Evolutionary conservation across 2,113 vertebrate species (phyloP), one percentile per base, ranked within the genome.

Genomic region (Hemibagrus wyckioides): DNA sequence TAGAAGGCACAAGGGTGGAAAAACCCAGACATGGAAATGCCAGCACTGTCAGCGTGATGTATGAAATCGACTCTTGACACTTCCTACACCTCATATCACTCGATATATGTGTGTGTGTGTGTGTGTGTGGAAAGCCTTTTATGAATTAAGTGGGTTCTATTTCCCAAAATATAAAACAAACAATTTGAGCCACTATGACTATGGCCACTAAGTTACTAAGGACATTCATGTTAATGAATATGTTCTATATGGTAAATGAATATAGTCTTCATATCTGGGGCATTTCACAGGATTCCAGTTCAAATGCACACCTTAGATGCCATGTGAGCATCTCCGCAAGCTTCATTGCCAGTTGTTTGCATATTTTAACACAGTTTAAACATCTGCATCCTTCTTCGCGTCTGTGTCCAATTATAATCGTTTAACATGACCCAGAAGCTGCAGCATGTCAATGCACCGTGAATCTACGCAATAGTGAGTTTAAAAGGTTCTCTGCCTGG

Each of bases 361-460:
- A 30, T 10, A 19, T 21, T 39, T 36, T 2, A 56, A 30, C 48
- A 33, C 13, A 28, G 9, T 36, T 59, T 63, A 28, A 44, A 63
- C 80, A 41, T 82, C 54, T 15, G 13, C 41, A 30, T 52, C 13
- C 23, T 52, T 69, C n/a, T 48, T 48, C 17, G 10, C 14, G 11
- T 15, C 15, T 4, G 0, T 33, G 13, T 80, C 36, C 17, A n/a
- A 21, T 80, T 36, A n/a, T 11, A 25, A 52, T 69, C 2, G 21
- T 33, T 33, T 52, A n/a, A 52, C 61, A 25, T 25, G 61, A 65
- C 81, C 61, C 82, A 14, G 39, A 69, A 67, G 15, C 21, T 83
- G 82, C n/a, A 13, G 82, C 28, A 52, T 52, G 82, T 83, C 6
- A 69, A 50, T 13, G 50, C 82, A n/a, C 41, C 39, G 25, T 83